A percentile compares a stretch with the other conserved stretches of the same genome.
phyloP scores from a whole-genome alignment of 2,113 vertebrate genomes.

The Eonycteris spelaea region DNA sequence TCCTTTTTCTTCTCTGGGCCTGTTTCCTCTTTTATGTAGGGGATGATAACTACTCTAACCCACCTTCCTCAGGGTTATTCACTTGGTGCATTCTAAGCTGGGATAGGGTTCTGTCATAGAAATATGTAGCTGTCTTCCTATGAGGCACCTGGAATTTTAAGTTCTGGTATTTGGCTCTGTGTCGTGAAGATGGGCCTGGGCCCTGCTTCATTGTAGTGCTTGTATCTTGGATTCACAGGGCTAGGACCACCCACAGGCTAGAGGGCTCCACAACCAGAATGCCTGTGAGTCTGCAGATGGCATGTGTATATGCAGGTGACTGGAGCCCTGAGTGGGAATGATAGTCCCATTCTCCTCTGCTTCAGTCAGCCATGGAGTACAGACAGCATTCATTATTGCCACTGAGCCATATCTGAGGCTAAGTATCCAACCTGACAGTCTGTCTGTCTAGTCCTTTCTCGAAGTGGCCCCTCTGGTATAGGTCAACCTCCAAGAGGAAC shows the following conservation, averaged over 20 bases:
- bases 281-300: background rate
- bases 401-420: background rate
- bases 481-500: background rate
- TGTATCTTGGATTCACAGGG: background rate
- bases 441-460: background rate
- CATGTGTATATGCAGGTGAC: background rate
- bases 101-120: background rate
- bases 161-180: background rate
- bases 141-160: background rate
- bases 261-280: background rate
- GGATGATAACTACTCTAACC: background rate
- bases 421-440: background rate
- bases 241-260: background rate
- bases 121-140: background rate
- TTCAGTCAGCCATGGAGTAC: background rate
- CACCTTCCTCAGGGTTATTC: background rate
- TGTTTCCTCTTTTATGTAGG: background rate
- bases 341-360: background rate
- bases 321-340: background rate
- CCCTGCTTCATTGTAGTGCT: background rate
- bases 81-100: background rate
- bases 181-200: background rate
- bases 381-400: background rate
- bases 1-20: conserved; percentile 33
- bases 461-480: background rate